Evolutionary conservation across 2,888 invertebrate genomes (phyloP).

Genomic region (Tinea semifulvella): DNA sequence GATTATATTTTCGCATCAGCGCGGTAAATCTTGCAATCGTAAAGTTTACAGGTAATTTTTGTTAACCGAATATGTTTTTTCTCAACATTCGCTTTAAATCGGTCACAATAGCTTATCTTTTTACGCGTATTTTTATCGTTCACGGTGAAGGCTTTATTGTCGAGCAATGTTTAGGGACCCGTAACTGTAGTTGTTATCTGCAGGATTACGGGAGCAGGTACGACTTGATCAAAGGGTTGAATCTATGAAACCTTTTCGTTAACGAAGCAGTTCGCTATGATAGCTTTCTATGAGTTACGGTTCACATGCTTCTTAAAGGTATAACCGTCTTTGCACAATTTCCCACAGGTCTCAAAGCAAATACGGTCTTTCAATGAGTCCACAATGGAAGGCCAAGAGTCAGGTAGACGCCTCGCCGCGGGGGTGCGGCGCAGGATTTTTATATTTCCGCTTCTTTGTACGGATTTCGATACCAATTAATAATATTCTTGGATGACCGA

Average conservation of each 20-base stretch:
- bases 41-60: conserved; percentile 15
- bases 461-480: conserved; percentile 54
- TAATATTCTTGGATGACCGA: conserved; percentile 64
- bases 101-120: conserved; percentile 22
- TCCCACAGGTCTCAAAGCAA: conserved; percentile 59
- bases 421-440: conserved; percentile 59
- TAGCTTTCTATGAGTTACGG: conserved; percentile 35
- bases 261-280: conserved; percentile 33
- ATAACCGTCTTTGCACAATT: conserved; percentile 55
- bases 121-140: conserved; percentile 23
- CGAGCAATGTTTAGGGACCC: conserved; percentile 26
- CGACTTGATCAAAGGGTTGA: conserved; percentile 40
- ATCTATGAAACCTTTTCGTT: conserved; percentile 28
- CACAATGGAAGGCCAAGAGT: conserved; percentile 63
- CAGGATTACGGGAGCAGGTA: conserved; percentile 32
- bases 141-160: conserved; percentile 24
- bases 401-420: conserved; percentile 55
- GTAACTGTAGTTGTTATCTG: conserved; percentile 31
- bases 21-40: conserved; percentile 15
- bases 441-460: conserved; percentile 67
- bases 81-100: conserved; percentile 7
- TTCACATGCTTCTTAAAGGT: conserved; percentile 37
- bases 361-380: conserved; percentile 52
- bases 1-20: conserved; percentile 1
- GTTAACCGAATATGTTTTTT: conserved; percentile 12